Evolutionary conservation across 2,888 invertebrate species (phyloP).

Genomic region (Acleris literana): DNA sequence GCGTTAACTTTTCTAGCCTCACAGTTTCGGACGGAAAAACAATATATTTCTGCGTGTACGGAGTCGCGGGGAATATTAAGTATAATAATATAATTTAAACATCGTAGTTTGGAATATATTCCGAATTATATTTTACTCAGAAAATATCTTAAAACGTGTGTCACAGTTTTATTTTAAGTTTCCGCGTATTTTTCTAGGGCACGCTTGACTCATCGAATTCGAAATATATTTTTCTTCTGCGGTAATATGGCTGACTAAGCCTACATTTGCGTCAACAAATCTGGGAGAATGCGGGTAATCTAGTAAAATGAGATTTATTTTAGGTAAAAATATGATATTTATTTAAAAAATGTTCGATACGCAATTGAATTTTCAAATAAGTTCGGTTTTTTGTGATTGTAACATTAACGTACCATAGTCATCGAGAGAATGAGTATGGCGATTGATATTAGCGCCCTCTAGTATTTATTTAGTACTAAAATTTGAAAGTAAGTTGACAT

Average conservation of each 20-base stretch:
- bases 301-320: constrained; percentile 2
- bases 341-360: too few relatives aligned
- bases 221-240: constrained; percentile 1
- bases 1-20: too few relatives aligned
- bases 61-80: too few relatives aligned
- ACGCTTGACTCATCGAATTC: constrained; percentile 6
- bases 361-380: not conserved
- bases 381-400: not conserved
- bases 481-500: too few relatives aligned
- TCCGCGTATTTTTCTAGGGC: not conserved
- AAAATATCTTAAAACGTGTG: not conserved
- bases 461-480: too few relatives aligned
- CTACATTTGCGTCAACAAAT: constrained; percentile 17
- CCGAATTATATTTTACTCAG: not conserved
- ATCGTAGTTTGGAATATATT: not conserved
- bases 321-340: too few relatives aligned
- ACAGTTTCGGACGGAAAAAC: too few relatives aligned
- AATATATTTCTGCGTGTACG: too few relatives aligned
- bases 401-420: too few relatives aligned
- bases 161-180: not conserved
- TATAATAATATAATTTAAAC: too few relatives aligned
- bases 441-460: too few relatives aligned
- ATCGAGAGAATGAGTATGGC: too few relatives aligned
- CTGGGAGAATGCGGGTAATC: constrained; percentile 7
- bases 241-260: constrained; percentile 9